Evolutionary conservation across 2,888 invertebrate species (phyloP).

Genomic region (Drosophila paramelanica): DNA sequence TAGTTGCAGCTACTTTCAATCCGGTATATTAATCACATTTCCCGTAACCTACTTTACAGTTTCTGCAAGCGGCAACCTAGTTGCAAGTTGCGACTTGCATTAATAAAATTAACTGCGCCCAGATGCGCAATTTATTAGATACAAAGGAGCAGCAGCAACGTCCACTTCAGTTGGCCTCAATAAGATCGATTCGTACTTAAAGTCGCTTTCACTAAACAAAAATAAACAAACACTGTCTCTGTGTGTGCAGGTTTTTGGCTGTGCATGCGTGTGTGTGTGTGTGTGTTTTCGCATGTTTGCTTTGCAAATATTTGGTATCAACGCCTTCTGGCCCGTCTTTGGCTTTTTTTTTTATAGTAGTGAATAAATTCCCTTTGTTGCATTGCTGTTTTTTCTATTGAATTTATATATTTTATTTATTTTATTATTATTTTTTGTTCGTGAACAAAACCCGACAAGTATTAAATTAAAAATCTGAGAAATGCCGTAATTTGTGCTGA

Average conservation of each 20-base stretch:
- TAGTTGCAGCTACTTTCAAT: not conserved
- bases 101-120: conserved; percentile 24
- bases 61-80: not conserved
- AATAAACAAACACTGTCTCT: conserved; percentile 2
- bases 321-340: conserved; percentile 2
- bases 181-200: conserved; percentile 20
- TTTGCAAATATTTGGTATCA: conserved; percentile 24
- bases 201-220: conserved; percentile 32
- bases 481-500: conserved; percentile 22
- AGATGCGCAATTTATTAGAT: conserved; percentile 15
- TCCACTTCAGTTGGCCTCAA: conserved; percentile 35
- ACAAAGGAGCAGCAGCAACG: not conserved
- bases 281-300: conserved; percentile 6
- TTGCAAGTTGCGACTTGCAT: conserved; percentile 20
- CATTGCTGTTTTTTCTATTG: conserved; percentile 1
- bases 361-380: not conserved
- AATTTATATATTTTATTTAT: not conserved
- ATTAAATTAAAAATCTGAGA: conserved; percentile 6
- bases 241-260: conserved; percentile 2
- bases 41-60: not conserved
- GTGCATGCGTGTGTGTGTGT: conserved; percentile 1
- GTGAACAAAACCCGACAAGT: conserved; percentile 2
- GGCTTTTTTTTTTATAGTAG: not conserved
- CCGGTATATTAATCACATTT: not conserved
- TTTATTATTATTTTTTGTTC: not conserved